Percentiles rank a stretch among this genome's conserved stretches.
Conservation (phyloP, 2,113 vertebrate genomes). For the Ovis canadensis region DNA sequence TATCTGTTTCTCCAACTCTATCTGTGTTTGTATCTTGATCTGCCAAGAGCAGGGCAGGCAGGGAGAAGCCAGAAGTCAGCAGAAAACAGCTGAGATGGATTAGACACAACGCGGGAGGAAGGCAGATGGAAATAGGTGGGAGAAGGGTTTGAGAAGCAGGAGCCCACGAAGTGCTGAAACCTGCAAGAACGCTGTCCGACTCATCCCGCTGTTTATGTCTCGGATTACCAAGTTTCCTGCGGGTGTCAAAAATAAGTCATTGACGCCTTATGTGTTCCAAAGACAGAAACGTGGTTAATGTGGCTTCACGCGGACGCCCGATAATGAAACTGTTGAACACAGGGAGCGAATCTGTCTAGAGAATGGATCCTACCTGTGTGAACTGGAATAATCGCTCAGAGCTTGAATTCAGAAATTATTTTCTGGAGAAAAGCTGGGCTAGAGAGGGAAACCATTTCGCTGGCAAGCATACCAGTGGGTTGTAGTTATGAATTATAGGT, state of each 20-base stretch:
- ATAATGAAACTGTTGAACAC: constrained; percentile 22
- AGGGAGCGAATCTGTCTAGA: not conserved
- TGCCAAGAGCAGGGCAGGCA: not conserved
- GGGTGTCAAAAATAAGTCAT: constrained; percentile 73
- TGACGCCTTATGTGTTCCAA: constrained; percentile 72
- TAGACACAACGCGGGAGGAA: rapidly evolving
- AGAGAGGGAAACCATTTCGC: not conserved
- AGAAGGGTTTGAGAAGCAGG: constrained; percentile 30
- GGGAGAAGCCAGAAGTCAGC: not conserved
- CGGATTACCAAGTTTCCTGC: constrained; percentile 67
- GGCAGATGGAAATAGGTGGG: not conserved
- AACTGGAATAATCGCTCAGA: rapidly evolving
- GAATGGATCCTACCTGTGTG: not conserved
- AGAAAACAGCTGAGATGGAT: not conserved
- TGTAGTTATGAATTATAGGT: rapidly evolving
- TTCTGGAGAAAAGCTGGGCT: not conserved
- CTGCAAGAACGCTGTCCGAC: constrained; percentile 53
- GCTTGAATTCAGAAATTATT: not conserved
- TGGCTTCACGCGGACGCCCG: constrained; percentile 56
- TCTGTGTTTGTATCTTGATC: not conserved
- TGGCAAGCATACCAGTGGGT: too few relatives aligned
- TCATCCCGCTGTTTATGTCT: constrained; percentile 67
- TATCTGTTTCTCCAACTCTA: not conserved
- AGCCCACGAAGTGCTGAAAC: constrained; percentile 40
- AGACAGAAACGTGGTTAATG: constrained; percentile 64